These are phyloP conservation scores for Meghimatium bilineatum DNA, from an alignment of 2,888 invertebrate genomes.

Conservation along the genomic window DNA sequence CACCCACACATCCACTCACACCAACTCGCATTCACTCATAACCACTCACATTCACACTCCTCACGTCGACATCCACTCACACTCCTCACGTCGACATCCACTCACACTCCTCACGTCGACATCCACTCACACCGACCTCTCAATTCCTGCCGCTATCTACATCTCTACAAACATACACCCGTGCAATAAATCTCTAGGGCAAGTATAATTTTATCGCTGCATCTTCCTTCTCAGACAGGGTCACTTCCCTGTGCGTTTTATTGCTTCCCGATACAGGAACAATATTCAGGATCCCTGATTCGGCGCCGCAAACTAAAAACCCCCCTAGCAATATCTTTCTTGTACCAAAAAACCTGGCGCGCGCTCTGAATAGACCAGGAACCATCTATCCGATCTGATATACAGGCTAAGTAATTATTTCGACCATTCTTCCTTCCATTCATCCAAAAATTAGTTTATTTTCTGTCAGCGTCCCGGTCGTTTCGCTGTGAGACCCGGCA, in stretches of 20 bases:
- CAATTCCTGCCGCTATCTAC: background rate
- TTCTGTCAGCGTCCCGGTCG: background rate
- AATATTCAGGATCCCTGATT: background rate
- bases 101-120: no score
- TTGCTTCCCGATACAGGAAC: background rate
- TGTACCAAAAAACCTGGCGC: background rate
- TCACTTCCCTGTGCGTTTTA: background rate
- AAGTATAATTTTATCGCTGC: background rate
- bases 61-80: no score
- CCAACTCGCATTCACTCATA: no score
- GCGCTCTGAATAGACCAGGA: background rate
- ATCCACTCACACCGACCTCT: background rate
- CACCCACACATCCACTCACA: no score
- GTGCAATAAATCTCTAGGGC: background rate
- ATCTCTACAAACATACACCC: background rate
- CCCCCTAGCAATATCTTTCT: background rate
- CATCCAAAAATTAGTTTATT: background rate
- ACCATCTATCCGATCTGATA: background rate
- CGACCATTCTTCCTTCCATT: background rate
- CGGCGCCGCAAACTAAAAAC: background rate
- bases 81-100: no score
- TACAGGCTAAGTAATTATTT: background rate
- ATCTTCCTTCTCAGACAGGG: no score
- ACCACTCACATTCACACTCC: no score
- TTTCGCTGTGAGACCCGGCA: background rate